Evolutionary conservation across 2,888 invertebrate genomes (phyloP), one percentile per base, ranked within the genome.

Genomic region (Noctuana brunneofusca): DNA sequence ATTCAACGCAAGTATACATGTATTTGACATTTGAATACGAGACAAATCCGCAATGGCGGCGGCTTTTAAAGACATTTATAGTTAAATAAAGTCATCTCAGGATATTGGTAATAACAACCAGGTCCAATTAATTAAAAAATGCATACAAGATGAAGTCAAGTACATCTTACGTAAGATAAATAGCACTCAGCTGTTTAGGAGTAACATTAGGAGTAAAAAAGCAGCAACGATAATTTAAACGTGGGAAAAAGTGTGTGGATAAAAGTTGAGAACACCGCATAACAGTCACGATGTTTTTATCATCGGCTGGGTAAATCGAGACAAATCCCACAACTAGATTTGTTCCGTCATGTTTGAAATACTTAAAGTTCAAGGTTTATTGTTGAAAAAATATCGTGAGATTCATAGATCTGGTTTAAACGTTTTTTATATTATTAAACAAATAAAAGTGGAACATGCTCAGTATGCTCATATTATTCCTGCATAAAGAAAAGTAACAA

Each of bases 271-370:
- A 71, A 59, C 67, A 59, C 52, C 52, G 67, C 69, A 70, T 67
- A 68, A 71, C 72, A 74, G 75, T 75, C 81, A 84, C 85, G 81
- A 83, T 76, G 75, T 83, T 86, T 84, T 85, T 85, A 80, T 81
- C 71, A 71, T 73, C 68, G 65, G 71, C 73, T 69, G 69, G 54
- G 74, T 77, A 74, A 76, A 78, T 73, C 24, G 43, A 43, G 30
- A 24, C 58, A 43, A 50, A 43, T 27, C 30, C 52, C 41, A 22
- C 20, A 52, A 50, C 2, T 48, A 50, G 27, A 9, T 50, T 50
- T 30, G 16, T 50, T 27, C n/a, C 12, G 24, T 3, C 24, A 49
- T 22, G 49, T 49, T 49, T 24, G 12, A 49, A 14, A 12, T 20
- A 49, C 6, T 41, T 3, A 14, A 41, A 41, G 41, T 41, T 41